phyloP scores from a whole-genome alignment of 1,140 invertebrate genomes.

The Halyomorpha halys region DNA sequence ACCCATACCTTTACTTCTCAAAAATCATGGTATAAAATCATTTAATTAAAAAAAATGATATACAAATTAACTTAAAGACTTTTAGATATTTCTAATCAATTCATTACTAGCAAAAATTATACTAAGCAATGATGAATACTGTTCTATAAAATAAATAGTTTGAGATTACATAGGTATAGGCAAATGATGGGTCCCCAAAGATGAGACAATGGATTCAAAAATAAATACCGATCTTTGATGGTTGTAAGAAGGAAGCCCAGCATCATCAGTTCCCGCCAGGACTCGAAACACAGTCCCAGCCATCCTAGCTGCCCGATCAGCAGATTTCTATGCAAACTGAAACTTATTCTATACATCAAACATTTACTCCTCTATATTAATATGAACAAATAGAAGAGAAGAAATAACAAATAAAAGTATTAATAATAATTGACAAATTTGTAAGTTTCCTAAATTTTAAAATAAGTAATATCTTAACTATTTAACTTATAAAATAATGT shows the following conservation, averaged over 20 bases:
- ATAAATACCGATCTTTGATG: slow-evolving; percentile 31
- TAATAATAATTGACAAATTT: no score
- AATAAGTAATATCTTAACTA: no score
- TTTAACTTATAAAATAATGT: no score
- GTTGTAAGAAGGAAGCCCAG: slow-evolving; percentile 51
- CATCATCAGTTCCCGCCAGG: slow-evolving; percentile 62
- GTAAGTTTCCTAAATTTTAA: no score
- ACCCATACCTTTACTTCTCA: not conserved
- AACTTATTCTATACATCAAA: slow-evolving; percentile 17
- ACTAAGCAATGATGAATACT: no score
- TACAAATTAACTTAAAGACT: no score
- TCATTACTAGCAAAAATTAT: no score
- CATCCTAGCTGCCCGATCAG: slow-evolving; percentile 61
- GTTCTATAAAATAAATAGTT: no score
- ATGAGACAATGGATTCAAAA: slow-evolving; percentile 8
- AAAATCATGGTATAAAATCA: no score
- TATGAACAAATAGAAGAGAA: not conserved
- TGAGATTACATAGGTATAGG: not conserved
- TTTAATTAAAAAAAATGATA: no score
- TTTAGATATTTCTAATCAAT: no score
- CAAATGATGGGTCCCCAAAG: no score
- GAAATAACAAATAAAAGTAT: not conserved
- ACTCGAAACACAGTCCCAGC: slow-evolving; percentile 64
- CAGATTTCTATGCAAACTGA: slow-evolving; percentile 33
- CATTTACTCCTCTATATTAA: slow-evolving; percentile 10